Conservation (phyloP, 2,888 invertebrate species). For the Notocelia uddmanniana region DNA sequence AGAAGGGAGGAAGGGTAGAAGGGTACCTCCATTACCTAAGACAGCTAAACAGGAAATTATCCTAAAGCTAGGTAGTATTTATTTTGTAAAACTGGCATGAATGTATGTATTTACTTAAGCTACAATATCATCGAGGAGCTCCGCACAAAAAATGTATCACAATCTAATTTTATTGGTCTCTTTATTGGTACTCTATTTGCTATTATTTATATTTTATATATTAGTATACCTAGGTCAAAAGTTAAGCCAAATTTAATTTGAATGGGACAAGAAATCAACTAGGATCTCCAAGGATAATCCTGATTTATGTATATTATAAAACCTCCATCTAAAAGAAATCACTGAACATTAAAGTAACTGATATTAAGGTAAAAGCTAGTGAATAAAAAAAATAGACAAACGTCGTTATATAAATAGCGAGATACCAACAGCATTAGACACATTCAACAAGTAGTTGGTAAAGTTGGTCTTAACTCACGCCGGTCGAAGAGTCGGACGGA, state of each 20-base stretch:
- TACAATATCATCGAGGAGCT: neutral
- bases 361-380: too few species aligned
- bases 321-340: neutral
- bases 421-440: neutral
- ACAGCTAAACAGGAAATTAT: neutral
- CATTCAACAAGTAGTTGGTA: slow-evolving; percentile 41
- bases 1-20: too few species aligned
- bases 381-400: slow-evolving; percentile 3
- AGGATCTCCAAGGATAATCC: slow-evolving; percentile 5
- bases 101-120: neutral
- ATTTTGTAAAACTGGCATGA: neutral
- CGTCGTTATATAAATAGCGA: neutral
- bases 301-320: neutral
- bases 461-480: slow-evolving; percentile 25
- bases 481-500: slow-evolving; percentile 23
- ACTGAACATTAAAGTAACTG: neutral
- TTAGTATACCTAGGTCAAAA: neutral
- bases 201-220: neutral
- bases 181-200: neutral
- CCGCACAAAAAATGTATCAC: neutral
- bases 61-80: neutral
- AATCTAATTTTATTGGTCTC: neutral
- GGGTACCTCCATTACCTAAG: too few species aligned
- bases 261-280: neutral
- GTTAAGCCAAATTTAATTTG: slow-evolving; percentile 18